Conservation (phyloP, 2,113 vertebrate species). For the Nibea coibor region DNA sequence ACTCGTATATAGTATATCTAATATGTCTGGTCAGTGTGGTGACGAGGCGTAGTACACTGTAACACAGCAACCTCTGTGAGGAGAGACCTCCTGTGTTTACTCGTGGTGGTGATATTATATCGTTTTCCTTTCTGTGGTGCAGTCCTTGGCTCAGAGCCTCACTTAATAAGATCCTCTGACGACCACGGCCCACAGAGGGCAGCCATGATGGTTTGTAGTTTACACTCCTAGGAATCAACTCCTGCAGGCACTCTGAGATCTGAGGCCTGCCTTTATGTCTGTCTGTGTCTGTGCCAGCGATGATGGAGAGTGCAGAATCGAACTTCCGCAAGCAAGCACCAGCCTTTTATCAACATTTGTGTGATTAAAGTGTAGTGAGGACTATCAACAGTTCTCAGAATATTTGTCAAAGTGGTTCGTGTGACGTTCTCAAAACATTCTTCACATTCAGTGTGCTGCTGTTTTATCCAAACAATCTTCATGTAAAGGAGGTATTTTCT, state of each 20-base stretch:
- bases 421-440: not conserved
- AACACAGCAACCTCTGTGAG: constrained; percentile 1
- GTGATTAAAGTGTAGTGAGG: not conserved
- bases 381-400: not conserved
- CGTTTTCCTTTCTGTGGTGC: not conserved
- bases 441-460: constrained; percentile 51
- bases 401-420: constrained; percentile 11
- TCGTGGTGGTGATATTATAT: not conserved
- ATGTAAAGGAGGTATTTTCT: constrained; percentile 40
- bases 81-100: constrained; percentile 1
- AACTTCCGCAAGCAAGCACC: not conserved
- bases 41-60: not conserved
- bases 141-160: not conserved
- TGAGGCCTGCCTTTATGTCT: not conserved
- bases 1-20: not conserved
- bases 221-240: not conserved
- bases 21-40: not conserved
- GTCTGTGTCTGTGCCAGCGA: not conserved
- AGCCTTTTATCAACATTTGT: not conserved
- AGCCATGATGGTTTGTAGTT: not conserved
- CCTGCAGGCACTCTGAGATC: not conserved
- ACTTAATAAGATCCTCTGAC: not conserved
- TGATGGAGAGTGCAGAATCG: not conserved
- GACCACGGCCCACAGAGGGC: not conserved
- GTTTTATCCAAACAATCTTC: constrained; percentile 8